These are phyloP conservation scores for Actinia tenebrosa DNA, from an alignment of 64 coral and sea anemone species.

Conservation along the genomic window DNA sequence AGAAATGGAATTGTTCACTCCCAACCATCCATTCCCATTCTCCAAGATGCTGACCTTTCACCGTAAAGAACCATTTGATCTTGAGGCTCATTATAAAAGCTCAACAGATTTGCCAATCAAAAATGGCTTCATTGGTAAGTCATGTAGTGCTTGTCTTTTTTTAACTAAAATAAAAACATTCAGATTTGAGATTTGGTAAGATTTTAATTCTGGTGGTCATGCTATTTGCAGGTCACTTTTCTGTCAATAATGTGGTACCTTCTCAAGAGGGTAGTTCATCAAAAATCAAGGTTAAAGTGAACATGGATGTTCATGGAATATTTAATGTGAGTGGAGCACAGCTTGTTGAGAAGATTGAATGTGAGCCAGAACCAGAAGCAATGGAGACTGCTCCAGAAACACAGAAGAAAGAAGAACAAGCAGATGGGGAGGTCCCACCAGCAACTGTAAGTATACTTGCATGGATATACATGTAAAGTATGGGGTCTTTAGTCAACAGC, in stretches of 20 bases:
- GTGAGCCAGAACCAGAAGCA: slow-evolving; percentile 45
- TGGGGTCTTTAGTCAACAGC: no score
- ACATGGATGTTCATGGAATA: slow-evolving; percentile 83
- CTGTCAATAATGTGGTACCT: slow-evolving; percentile 86
- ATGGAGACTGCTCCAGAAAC: slow-evolving; percentile 59
- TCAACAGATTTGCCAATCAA: slow-evolving; percentile 53
- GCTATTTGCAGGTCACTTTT: slow-evolving; percentile 66
- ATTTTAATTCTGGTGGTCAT: no score
- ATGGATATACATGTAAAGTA: no score
- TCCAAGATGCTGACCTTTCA: slow-evolving; percentile 95
- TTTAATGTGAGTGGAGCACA: slow-evolving; percentile 74
- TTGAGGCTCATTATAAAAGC: slow-evolving; percentile 72
- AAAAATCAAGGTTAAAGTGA: slow-evolving; percentile 91
- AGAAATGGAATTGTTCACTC: slow-evolving; percentile 87
- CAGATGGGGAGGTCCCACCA: background rate
- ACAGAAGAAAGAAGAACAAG: slow-evolving; percentile 42
- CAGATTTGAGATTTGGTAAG: no score
- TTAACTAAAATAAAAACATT: no score
- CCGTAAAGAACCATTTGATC: slow-evolving; percentile 90
- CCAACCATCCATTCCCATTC: slow-evolving; percentile 83
- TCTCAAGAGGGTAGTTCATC: slow-evolving; percentile 74
- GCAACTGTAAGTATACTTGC: background rate
- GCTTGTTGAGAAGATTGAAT: slow-evolving; percentile 70
- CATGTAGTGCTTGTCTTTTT: background rate
- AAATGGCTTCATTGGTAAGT: slow-evolving; percentile 81